Conservation (phyloP, 2,113 vertebrate genomes). For the Anarrhichthys ocellatus region DNA sequence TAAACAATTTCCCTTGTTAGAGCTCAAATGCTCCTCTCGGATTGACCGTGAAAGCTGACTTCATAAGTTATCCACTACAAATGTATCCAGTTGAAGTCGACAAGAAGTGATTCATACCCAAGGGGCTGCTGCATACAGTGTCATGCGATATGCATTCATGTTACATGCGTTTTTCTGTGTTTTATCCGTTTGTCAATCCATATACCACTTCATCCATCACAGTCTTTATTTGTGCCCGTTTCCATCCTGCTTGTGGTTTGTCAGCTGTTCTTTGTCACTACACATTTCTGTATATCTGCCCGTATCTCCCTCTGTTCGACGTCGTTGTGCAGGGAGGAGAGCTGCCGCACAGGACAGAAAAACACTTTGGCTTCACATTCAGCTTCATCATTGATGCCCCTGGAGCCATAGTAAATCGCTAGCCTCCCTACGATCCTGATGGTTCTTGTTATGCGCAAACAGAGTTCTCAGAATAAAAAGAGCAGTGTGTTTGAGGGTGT, state of each 20-base stretch:
- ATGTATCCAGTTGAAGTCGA: not conserved
- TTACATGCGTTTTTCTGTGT: not conserved
- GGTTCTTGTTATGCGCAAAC: not conserved
- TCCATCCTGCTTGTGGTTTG: not conserved
- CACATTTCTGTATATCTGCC: not conserved
- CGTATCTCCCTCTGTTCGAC: not conserved
- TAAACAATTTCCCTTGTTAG: not conserved
- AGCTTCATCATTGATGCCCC: constrained; percentile 34
- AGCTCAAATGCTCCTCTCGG: not conserved
- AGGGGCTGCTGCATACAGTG: not conserved
- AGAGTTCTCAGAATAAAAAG: constrained; percentile 13
- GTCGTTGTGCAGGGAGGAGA: constrained; percentile 14
- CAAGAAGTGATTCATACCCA: not conserved
- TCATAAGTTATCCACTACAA: not conserved
- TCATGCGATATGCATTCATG: not conserved
- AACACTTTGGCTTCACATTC: constrained; percentile 45
- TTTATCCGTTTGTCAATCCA: not conserved
- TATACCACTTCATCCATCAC: not conserved
- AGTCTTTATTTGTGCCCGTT: not conserved
- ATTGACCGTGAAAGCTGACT: too few relatives aligned
- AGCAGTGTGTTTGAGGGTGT: not conserved
- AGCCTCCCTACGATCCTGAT: constrained; percentile 20
- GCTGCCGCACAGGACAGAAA: constrained; percentile 25
- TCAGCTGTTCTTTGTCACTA: not conserved
- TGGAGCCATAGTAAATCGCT: constrained; percentile 41